Conservation (phyloP, 2,888 invertebrate genomes). For the Lycia hirtaria region DNA sequence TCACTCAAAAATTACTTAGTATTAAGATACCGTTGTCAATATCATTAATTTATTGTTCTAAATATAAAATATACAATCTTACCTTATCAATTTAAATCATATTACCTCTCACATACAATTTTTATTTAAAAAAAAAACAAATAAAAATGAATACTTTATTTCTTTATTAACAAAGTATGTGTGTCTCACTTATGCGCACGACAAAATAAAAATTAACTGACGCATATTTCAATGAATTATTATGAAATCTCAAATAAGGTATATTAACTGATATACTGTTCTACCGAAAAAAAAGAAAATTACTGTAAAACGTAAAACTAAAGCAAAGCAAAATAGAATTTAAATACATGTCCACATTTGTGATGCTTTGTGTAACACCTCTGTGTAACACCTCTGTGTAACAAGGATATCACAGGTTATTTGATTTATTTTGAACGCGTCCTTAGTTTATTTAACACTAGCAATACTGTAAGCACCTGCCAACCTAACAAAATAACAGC, state of each 20-base stretch:
- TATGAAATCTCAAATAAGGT: not conserved
- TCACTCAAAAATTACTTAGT: constrained; percentile 3
- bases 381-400: too few species aligned
- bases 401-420: constrained; percentile 5
- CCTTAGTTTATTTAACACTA: constrained; percentile 8
- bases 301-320: not conserved
- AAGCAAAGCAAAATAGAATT: not conserved
- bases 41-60: not conserved
- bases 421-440: constrained; percentile 5
- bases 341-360: constrained; percentile 3
- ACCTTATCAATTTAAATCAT: not conserved
- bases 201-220: constrained; percentile 1
- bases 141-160: not conserved
- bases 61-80: constrained; percentile 1
- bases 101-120: constrained; percentile 1
- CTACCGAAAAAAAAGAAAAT: not conserved
- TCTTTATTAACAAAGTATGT: constrained; percentile 1
- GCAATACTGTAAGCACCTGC: constrained; percentile 4
- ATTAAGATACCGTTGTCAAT: constrained; percentile 1
- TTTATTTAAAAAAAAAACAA: not conserved
- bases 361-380: constrained; percentile 2
- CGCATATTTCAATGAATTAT: not conserved
- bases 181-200: not conserved
- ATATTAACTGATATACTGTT: constrained; percentile 2
- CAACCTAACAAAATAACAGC: constrained; percentile 11